phyloP scores from a whole-genome alignment of 2,113 vertebrate genomes.

The Toxotes chatareus region DNA sequence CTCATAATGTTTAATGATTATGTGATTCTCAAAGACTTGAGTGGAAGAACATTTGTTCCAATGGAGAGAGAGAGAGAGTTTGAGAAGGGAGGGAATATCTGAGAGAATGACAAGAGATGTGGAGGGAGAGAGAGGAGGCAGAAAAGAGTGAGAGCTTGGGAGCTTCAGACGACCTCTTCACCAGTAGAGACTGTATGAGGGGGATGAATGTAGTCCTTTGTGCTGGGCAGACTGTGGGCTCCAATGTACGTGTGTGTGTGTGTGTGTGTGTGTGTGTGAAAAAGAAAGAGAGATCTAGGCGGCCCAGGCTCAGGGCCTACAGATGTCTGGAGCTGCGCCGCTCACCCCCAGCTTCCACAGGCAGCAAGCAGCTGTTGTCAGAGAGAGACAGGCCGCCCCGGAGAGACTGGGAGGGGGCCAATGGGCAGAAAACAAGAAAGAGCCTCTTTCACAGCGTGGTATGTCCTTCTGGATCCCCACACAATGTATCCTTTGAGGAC shows the following conservation, averaged over 20 bases:
- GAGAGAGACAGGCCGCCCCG: constrained; percentile 80
- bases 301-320: constrained; percentile 79
- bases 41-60: constrained; percentile 10
- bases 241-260: constrained; percentile 65
- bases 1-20: constrained; percentile 31
- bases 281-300: constrained; percentile 70
- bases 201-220: constrained; percentile 84
- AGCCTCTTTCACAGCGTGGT: constrained; percentile 86
- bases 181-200: constrained; percentile 75
- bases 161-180: constrained; percentile 81
- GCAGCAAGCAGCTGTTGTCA: constrained; percentile 87
- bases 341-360: constrained; percentile 80
- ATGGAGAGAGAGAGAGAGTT: constrained; percentile 23
- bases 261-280: constrained; percentile 54
- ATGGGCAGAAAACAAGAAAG: constrained; percentile 85
- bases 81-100: constrained; percentile 37
- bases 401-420: constrained; percentile 84
- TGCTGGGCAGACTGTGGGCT: constrained; percentile 80
- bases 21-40: neutral
- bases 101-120: constrained; percentile 53
- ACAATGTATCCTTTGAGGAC: constrained; percentile 88
- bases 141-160: constrained; percentile 68
- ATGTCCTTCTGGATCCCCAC: constrained; percentile 86
- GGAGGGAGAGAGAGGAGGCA: constrained; percentile 45
- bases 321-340: constrained; percentile 83